A percentile compares a stretch with the other conserved stretches of the same genome.
Evolutionary conservation across 1,140 invertebrate species (phyloP).

Genomic region (Proales similis): DNA sequence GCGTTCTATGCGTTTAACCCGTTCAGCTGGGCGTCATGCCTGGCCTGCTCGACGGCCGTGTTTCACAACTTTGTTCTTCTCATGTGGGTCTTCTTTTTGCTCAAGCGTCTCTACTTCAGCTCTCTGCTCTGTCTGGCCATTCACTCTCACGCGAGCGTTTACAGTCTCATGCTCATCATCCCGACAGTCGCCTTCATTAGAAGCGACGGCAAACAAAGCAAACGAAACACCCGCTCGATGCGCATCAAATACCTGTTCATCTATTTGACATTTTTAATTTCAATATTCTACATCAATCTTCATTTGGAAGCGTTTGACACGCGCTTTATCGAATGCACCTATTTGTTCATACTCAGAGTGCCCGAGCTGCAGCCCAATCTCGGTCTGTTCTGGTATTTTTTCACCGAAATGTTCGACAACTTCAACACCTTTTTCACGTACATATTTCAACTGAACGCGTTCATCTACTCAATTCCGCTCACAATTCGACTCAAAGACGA

Average conservation of each 20-base stretch:
- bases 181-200: constrained; percentile 62
- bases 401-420: constrained; percentile 99
- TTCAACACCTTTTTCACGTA: constrained; percentile 87
- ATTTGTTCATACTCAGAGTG: constrained; percentile 58
- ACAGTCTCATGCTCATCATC: constrained; percentile 73
- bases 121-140: constrained; percentile 65
- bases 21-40: constrained; percentile 77
- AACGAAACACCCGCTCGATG: constrained; percentile 39
- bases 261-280: constrained; percentile 60
- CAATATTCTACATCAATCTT: constrained; percentile 59
- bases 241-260: background rate
- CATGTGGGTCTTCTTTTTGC: constrained; percentile 41
- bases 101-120: constrained; percentile 52
- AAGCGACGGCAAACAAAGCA: constrained; percentile 41
- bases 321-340: constrained; percentile 24
- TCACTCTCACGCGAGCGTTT: constrained; percentile 73
- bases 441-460: constrained; percentile 90
- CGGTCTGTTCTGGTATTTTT: constrained; percentile 98
- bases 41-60: constrained; percentile 80
- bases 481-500: constrained; percentile 72
- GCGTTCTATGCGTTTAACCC: constrained; percentile 77
- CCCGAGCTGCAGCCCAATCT: constrained; percentile 92
- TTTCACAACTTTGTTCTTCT: constrained; percentile 64
- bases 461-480: constrained; percentile 81
- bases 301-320: constrained; percentile 13